Evolutionary conservation across 2,888 invertebrate genomes (phyloP), one percentile per base, ranked within the genome.

Genomic region (Labia minor): DNA sequence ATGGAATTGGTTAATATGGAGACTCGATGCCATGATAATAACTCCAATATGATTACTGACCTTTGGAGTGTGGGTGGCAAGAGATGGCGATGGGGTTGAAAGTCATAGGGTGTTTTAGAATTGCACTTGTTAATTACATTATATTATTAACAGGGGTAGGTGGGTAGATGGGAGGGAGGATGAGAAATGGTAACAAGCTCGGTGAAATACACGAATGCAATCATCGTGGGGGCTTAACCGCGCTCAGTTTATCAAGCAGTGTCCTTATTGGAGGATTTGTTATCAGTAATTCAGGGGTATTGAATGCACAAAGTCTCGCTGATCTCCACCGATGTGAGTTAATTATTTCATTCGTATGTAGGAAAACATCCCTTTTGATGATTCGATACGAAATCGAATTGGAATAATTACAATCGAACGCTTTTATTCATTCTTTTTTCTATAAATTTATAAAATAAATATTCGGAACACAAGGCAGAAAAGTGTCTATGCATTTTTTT

Each of bases 131-230:
- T 49, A 49, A 49, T 49, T 49, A 49, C 49, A 16, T 49, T 49
- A 49, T 49, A 49, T 49, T 49, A 49, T 49, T 49, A 49, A 49
- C n/a, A 4, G 49, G 49, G 49, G 16, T 4, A 8, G 49, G 8
- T 4, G 49, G 49, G n/a, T n/a, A n/a, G n/a, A n/a, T n/a, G n/a
- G n/a, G n/a, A n/a, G n/a, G n/a, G n/a, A n/a, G n/a, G n/a, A n/a
- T n/a, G n/a, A n/a, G n/a, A n/a, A n/a, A n/a, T n/a, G 49, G 16
- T 49, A 49, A 49, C 49, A 49, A 49, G 49, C 49, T 49, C 49
- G 14, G 49, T 49, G 49, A 49, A 49, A 49, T 16, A 49, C 14
- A 49, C 49, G 14, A 14, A 16, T 49, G 16, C 49, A 49, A 49
- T 49, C 49, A 49, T 49, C 49, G 49, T 8, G 14, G 49, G 16